Base-by-base conservation (phyloP, 2,113 vertebrate genomes). In the Penelope pileata region DNA sequence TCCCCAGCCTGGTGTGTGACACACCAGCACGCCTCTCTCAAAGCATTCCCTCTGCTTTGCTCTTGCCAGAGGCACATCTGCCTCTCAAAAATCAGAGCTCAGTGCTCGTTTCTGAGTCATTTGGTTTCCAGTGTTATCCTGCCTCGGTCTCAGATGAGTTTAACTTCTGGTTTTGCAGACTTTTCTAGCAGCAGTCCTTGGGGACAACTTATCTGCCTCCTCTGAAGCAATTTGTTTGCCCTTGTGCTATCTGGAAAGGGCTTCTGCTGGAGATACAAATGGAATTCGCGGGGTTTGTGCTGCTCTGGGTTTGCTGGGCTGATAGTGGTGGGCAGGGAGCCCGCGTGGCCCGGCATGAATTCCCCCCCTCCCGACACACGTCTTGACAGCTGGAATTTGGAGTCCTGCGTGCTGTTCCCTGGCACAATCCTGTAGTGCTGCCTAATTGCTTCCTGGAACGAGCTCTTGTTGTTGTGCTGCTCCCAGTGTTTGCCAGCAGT, bases 201-300 rank as follows among this genome's bases (percentile, higher is more conserved):
- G 9, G 9, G 19, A 13, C 40, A 9, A 40, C 23, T 36, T 7
- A 2, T 16, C 29, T 72, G 24, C 56, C 21, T 70, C n/a, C 40
- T 26, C 47, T 29, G n/a, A 17, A 48, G 8, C 30, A 1, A 8
- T 60, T 47, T 34, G 23, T 38, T 29, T 26, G 1, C 29, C 22
- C 42, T 54, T 1, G 0, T 13, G 32, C n/a, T 40, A 5, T 7
- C 8, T 8, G 21, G 67, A 2, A 7, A 2, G 68, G 34, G 43
- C 27, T 70, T 38, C 50, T 53, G 0, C 5, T 17, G 36, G 1
- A 0, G 21, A 7, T 10, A 0, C 15, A 8, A 34, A 9, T 4
- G 43, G 72, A 32, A 10, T 60, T 50, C 24, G 1, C 6, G 69
- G 83, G 74, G 47, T 83, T 47, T 45, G 56, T 58, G 64, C 45